phyloP scores from a whole-genome alignment of 2,113 vertebrate species.

The Climacteris rufus region DNA sequence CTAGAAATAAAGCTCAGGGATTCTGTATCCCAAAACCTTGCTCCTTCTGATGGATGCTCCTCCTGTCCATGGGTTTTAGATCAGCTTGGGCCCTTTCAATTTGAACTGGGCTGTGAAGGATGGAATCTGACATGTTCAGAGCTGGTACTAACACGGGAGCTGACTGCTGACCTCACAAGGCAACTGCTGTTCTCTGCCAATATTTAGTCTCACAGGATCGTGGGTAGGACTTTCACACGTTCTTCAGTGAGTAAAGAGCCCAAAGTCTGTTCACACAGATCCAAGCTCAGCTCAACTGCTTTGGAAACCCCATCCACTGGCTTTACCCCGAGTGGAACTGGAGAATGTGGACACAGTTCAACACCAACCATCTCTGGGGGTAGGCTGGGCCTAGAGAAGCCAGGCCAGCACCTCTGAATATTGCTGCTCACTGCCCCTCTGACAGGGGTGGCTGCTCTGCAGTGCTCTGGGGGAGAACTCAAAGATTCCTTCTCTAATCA shows the following conservation, averaged over 20 bases:
- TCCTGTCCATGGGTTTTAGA: background rate
- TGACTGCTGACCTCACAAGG: background rate
- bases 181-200: conserved; percentile 17
- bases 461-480: background rate
- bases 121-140: background rate
- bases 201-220: background rate
- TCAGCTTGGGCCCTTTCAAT: background rate
- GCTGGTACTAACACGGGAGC: background rate
- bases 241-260: background rate
- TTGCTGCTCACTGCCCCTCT: background rate
- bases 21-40: background rate
- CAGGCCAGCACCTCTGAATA: background rate
- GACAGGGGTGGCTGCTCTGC: background rate
- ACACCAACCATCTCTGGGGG: background rate
- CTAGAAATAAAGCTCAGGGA: background rate
- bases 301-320: background rate
- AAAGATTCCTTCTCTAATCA: background rate
- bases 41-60: background rate
- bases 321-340: background rate
- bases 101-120: background rate
- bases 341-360: background rate
- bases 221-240: background rate
- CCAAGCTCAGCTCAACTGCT: background rate
- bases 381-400: background rate
- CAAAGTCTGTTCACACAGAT: background rate